phyloP scores from a whole-genome alignment of 2,888 invertebrate species.

The Microchrysa polita region DNA sequence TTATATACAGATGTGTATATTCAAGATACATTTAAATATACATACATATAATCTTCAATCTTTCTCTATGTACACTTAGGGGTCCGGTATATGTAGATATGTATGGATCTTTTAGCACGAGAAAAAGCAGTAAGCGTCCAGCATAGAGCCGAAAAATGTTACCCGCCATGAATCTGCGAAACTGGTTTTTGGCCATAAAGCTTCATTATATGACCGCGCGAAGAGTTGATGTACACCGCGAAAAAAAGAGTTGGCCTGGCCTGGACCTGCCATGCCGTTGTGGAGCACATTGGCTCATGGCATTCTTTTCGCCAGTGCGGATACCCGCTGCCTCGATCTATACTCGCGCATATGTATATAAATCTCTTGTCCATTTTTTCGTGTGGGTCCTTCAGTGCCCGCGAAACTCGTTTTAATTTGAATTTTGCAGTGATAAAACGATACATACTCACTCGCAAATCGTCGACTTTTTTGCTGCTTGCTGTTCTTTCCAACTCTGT shows the following conservation, averaged over 20 bases:
- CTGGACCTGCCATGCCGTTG: too few species aligned
- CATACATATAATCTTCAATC: background rate
- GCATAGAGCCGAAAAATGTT: background rate
- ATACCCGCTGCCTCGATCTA: too few species aligned
- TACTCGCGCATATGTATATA: background rate
- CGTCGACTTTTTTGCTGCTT: background rate
- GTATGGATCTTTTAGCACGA: background rate
- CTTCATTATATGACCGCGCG: constrained; percentile 11
- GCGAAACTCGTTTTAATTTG: constrained; percentile 7
- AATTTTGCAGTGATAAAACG: constrained; percentile 4
- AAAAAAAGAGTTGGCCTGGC: background rate
- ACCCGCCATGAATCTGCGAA: background rate
- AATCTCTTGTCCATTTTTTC: constrained; percentile 9
- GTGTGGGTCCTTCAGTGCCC: background rate
- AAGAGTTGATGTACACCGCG: constrained; percentile 11
- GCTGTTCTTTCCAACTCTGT: background rate
- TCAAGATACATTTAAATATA: background rate
- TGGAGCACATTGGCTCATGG: constrained; percentile 2
- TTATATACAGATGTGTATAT: background rate
- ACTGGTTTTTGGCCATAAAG: constrained; percentile 9
- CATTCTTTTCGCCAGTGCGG: background rate
- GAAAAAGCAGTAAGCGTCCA: background rate
- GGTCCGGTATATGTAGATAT: background rate
- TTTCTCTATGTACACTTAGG: background rate
- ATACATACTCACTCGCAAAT: too few species aligned